Evolutionary conservation across 1,140 invertebrate species (phyloP).

Genomic region (Eubasilissa regina): DNA sequence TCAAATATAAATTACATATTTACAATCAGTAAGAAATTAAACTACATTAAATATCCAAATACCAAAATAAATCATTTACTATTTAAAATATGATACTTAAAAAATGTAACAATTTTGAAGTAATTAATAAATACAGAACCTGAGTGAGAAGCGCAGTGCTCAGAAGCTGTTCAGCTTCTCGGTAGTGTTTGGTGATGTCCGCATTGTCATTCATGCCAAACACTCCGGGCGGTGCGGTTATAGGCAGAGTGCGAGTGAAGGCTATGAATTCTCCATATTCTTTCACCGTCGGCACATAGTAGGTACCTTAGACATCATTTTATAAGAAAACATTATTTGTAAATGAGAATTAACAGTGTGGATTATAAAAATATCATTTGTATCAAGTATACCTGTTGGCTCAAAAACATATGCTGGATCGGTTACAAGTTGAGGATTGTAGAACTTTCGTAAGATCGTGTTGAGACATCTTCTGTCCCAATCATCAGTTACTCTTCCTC

Average conservation of each 20-base stretch:
- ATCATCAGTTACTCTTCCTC: conserved; percentile 94
- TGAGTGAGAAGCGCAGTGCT: conserved; percentile 88
- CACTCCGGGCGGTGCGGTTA: conserved; percentile 86
- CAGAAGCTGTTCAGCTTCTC: conserved; percentile 88
- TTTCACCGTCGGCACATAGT: conserved; percentile 82
- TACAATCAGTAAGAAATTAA: background rate
- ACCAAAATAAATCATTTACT: background rate
- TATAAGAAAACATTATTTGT: too few species aligned
- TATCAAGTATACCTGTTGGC: conserved; percentile 68
- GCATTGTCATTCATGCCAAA: conserved; percentile 96
- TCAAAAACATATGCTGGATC: conserved; percentile 76
- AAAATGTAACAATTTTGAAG: too few species aligned
- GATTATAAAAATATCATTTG: background rate
- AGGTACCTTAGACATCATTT: too few species aligned
- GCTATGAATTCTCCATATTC: conserved; percentile 85
- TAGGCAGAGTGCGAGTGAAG: conserved; percentile 85
- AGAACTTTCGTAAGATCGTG: conserved; percentile 89
- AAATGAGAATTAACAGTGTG: too few species aligned
- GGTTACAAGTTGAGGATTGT: conserved; percentile 75
- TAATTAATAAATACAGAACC: conserved; percentile 68
- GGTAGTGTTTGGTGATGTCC: conserved; percentile 94
- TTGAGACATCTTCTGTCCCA: conserved; percentile 92
- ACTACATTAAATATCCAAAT: background rate
- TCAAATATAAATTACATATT: background rate
- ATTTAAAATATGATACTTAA: too few species aligned